phyloP scores from a whole-genome alignment of 2,888 invertebrate species.

The Deilephila elpenor region DNA sequence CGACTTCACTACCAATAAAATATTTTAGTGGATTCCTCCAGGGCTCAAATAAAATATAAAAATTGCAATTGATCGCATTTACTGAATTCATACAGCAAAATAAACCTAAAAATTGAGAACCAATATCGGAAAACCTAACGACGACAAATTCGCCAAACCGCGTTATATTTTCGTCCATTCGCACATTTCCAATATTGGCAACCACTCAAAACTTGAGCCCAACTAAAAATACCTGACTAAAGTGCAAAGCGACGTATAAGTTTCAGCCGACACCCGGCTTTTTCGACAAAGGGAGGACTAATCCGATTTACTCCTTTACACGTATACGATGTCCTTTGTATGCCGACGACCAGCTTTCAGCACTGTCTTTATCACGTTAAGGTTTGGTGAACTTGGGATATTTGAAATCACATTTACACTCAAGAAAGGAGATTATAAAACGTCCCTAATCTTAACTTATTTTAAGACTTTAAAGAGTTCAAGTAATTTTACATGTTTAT shows the following conservation, averaged over 20 bases:
- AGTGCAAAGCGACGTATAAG: background rate
- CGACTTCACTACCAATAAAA: no score
- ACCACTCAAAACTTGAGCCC: background rate
- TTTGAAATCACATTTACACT: no score
- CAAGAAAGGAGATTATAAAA: no score
- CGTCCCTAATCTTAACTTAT: no score
- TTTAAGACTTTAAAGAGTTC: no score
- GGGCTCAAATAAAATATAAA: no score
- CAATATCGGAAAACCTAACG: background rate
- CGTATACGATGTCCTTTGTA: background rate
- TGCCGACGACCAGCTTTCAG: background rate
- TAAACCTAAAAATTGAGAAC: no score
- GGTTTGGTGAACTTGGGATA: no score
- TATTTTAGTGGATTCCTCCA: no score
- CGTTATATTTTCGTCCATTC: background rate
- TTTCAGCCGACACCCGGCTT: background rate
- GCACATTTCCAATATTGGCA: background rate
- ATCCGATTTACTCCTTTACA: conserved; percentile 7
- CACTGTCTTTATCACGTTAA: background rate
- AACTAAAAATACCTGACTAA: background rate
- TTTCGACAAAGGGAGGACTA: background rate
- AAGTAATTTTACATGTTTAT: no score
- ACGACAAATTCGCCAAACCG: background rate
- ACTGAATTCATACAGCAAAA: no score
- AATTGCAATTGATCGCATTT: no score